Percentiles rank a stretch among this genome's conserved stretches.
These are phyloP conservation scores for Drosophila persimilis DNA, from an alignment of 1,140 invertebrate genomes.

Conservation along the genomic window DNA sequence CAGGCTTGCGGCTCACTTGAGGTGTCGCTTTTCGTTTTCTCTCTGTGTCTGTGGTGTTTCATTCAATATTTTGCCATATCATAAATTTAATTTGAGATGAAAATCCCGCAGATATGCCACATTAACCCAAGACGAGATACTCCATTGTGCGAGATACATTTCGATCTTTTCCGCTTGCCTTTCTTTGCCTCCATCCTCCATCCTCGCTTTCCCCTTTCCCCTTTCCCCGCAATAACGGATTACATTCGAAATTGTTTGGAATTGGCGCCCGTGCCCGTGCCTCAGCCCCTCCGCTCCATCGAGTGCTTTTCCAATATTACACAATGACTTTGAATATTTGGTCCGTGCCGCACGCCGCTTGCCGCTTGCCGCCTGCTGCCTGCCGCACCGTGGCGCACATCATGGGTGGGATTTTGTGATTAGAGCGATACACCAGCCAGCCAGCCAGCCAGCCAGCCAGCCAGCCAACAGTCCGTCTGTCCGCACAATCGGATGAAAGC, in stretches of 20 bases:
- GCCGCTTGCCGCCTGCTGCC: too few relatives aligned
- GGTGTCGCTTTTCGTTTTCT: constrained; percentile 44
- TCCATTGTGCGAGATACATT: constrained; percentile 49
- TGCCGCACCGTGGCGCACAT: constrained; percentile 34
- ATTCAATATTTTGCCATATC: constrained; percentile 76
- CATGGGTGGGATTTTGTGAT: constrained; percentile 80
- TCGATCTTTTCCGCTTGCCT: constrained; percentile 16
- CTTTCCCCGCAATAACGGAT: constrained; percentile 68
- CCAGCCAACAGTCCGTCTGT: neutral
- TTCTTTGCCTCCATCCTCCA: constrained; percentile 1
- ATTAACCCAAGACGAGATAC: constrained; percentile 36
- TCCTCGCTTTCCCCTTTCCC: neutral
- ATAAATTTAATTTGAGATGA: constrained; percentile 83
- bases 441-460: neutral
- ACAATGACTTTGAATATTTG: constrained; percentile 79
- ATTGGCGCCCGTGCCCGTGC: constrained; percentile 20
- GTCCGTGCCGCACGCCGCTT: constrained; percentile 15
- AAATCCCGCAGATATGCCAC: constrained; percentile 71
- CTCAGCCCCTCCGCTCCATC: neutral
- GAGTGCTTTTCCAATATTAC: constrained; percentile 73
- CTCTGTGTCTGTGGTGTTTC: constrained; percentile 16
- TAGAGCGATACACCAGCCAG: constrained; percentile 44
- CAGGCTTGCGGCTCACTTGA: constrained; percentile 62
- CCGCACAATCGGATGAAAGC: constrained; percentile 33
- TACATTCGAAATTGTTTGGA: constrained; percentile 78